These are phyloP conservation scores for Poeciliopsis occidentalis DNA, from an alignment of 2,113 vertebrate species.

Conservation along the genomic window DNA sequence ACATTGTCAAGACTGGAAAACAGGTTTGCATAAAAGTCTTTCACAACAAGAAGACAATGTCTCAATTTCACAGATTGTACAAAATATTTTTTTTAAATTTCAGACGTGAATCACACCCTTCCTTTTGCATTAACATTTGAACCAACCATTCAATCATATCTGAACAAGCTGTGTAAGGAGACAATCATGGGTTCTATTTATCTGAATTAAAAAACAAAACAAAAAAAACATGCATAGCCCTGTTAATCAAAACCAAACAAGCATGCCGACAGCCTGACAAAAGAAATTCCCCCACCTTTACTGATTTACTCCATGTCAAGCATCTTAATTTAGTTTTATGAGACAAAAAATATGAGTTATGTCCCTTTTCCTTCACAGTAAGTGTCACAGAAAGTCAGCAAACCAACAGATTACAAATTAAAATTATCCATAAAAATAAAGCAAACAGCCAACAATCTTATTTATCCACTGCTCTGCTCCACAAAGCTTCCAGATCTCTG, in stretches of 20 bases:
- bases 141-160: conserved; percentile 48
- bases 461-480: not conserved
- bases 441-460: conserved; percentile 18
- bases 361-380: conserved; percentile 31
- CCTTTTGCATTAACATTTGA: conserved; percentile 61
- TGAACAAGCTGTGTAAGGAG: conserved; percentile 20
- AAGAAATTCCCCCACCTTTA: not conserved
- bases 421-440: conserved; percentile 12
- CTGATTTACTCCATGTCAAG: not conserved
- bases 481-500: not conserved
- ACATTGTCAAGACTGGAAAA: conserved; percentile 80
- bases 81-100: conserved; percentile 66
- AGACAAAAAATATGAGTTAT: not conserved
- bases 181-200: conserved; percentile 24
- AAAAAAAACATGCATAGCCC: conserved; percentile 26
- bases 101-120: conserved; percentile 41
- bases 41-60: conserved; percentile 75
- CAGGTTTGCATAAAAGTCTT: conserved; percentile 82
- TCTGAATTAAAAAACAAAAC: conserved; percentile 18
- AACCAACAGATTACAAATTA: conserved; percentile 2
- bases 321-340: not conserved
- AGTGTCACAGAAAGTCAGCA: conserved; percentile 10
- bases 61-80: conserved; percentile 78
- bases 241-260: conserved; percentile 28
- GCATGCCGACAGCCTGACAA: not conserved